Evolutionary conservation across 1,140 invertebrate genomes (phyloP).

Genomic region (Colletes latitarsis): DNA sequence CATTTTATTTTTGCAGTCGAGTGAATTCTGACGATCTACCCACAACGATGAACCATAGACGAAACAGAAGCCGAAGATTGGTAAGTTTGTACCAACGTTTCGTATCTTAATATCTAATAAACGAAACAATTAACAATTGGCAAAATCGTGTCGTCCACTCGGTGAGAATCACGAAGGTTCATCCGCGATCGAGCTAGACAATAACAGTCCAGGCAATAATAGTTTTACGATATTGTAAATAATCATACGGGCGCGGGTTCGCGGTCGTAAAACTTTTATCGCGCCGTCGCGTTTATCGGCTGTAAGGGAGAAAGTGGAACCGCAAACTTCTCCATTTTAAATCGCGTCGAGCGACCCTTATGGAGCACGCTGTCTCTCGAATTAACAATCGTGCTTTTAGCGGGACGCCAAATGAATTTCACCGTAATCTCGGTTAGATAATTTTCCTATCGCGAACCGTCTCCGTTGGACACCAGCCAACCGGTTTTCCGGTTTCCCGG

Average conservation of each 20-base stretch:
- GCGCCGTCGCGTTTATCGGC: not conserved
- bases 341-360: not conserved
- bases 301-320: not conserved
- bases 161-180: not conserved
- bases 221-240: conserved; percentile 23
- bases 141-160: not conserved
- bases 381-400: conserved; percentile 46
- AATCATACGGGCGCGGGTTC: not conserved
- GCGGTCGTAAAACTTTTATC: conserved; percentile 21
- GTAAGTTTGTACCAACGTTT: no score
- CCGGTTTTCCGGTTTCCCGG: not conserved
- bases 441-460: conserved; percentile 41
- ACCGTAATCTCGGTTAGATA: conserved; percentile 29
- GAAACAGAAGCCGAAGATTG: no score
- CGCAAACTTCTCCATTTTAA: not conserved
- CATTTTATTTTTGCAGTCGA: no score
- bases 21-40: no score
- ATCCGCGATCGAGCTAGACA: conserved; percentile 15
- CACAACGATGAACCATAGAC: no score
- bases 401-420: conserved; percentile 46
- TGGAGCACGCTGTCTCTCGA: not conserved
- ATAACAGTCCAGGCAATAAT: no score
- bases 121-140: not conserved
- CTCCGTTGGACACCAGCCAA: conserved; percentile 53
- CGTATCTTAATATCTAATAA: no score